Evolutionary conservation across 2,888 invertebrate species (phyloP).

Genomic region (Odontomyia ornata): DNA sequence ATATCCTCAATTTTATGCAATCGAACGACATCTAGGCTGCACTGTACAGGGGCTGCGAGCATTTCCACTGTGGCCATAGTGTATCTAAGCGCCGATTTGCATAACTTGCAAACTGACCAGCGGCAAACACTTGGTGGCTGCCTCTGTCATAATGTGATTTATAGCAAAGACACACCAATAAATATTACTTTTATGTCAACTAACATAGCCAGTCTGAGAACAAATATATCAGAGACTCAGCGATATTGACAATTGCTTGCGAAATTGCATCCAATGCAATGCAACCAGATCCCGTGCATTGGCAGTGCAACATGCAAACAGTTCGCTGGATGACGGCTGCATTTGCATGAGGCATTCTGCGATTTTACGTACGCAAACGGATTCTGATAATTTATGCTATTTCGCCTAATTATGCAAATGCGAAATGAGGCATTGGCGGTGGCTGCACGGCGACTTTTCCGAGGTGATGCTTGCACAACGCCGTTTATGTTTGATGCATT

Average conservation of each 20-base stretch:
- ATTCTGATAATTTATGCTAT: constrained; percentile 35
- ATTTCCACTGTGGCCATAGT: neutral
- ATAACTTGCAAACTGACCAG: constrained; percentile 1
- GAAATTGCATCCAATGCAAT: constrained; percentile 14
- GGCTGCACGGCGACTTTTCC: neutral
- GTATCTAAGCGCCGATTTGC: neutral
- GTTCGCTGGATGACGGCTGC: constrained; percentile 31
- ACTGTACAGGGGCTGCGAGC: no score
- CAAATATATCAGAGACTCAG: constrained; percentile 40
- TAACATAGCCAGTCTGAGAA: constrained; percentile 23
- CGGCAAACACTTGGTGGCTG: constrained; percentile 17
- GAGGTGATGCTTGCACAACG: neutral
- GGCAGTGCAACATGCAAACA: constrained; percentile 5
- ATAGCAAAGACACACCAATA: constrained; percentile 11
- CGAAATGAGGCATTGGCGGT: neutral
- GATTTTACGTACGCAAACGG: constrained; percentile 45
- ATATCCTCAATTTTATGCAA: neutral
- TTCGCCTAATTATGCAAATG: constrained; percentile 46
- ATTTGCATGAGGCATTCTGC: constrained; percentile 38
- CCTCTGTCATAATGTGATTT: constrained; percentile 36
- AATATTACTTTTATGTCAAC: constrained; percentile 37
- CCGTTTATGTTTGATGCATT: constrained; percentile 13
- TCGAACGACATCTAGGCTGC: neutral
- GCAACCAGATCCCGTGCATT: neutral
- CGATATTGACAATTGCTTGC: constrained; percentile 42